Conservation (phyloP, 2,797 vertebrate species). For the Catostomus latipinnis region DNA sequence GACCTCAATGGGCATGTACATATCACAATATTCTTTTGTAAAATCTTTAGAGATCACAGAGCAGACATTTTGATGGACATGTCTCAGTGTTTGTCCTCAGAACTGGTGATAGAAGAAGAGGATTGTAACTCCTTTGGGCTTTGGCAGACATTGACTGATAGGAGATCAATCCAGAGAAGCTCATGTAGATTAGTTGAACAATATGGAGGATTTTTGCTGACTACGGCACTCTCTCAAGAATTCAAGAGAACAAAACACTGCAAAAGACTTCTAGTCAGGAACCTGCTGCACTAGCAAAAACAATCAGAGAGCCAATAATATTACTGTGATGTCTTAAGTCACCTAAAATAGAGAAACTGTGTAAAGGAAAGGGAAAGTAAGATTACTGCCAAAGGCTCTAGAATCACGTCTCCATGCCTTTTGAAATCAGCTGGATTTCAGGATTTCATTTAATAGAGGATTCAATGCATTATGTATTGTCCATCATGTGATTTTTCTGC, state of each 20-base stretch:
- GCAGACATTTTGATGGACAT: background rate
- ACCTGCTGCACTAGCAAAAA: conserved; percentile 34
- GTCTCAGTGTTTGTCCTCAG: background rate
- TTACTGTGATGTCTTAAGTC: background rate
- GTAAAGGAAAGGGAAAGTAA: conserved; percentile 17
- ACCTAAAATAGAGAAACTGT: conserved; percentile 47
- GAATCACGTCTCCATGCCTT: conserved; percentile 12
- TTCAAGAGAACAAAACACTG: conserved; percentile 33
- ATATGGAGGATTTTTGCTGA: conserved; percentile 37
- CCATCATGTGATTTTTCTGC: conserved; percentile 16
- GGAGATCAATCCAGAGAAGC: conserved; percentile 29
- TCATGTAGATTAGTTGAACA: conserved; percentile 32
- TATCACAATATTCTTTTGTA: background rate
- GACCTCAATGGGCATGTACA: background rate
- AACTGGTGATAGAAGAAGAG: background rate
- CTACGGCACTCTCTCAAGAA: conserved; percentile 4
- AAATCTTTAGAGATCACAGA: background rate
- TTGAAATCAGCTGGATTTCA: conserved; percentile 46
- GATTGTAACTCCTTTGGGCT: background rate
- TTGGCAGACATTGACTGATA: background rate
- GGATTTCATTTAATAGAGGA: conserved; percentile 24
- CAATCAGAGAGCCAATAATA: background rate
- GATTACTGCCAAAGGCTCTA: conserved; percentile 40
- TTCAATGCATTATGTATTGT: conserved; percentile 38
- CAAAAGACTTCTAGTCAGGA: conserved; percentile 9